A percentile compares a stretch with the other conserved stretches of the same genome.
These are phyloP conservation scores for Drosophila baimaii DNA, from an alignment of 1,140 invertebrate genomes.

Conservation along the genomic window DNA sequence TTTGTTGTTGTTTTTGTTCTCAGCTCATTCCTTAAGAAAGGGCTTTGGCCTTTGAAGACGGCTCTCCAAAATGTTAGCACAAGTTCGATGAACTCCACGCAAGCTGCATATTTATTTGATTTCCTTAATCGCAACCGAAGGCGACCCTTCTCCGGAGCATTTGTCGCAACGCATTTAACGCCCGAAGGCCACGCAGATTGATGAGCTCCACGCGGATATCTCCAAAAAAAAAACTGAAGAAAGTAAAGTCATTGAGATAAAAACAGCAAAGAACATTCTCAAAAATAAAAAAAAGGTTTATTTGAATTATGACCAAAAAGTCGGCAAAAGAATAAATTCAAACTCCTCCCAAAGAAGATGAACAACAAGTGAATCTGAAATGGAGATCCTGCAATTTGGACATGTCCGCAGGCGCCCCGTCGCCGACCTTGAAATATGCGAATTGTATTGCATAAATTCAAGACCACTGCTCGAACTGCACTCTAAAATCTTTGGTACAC, in stretches of 20 bases:
- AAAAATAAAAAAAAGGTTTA: conserved; percentile 28
- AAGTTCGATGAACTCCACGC: conserved; percentile 62
- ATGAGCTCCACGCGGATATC: conserved; percentile 55
- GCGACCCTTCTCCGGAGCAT: conserved; percentile 48
- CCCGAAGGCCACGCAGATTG: conserved; percentile 74
- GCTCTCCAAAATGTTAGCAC: conserved; percentile 57
- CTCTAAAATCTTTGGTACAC: not conserved
- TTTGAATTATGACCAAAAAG: conserved; percentile 64
- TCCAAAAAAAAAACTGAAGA: too few relatives aligned
- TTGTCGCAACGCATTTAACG: conserved; percentile 79
- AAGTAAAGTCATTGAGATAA: too few relatives aligned
- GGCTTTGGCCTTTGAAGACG: conserved; percentile 49
- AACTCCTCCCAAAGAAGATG: not conserved
- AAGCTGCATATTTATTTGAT: conserved; percentile 74
- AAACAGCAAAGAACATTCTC: conserved; percentile 51
- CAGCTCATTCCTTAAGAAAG: conserved; percentile 22
- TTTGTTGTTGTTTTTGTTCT: not conserved
- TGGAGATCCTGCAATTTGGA: conserved; percentile 68
- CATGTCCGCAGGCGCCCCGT: conserved; percentile 51
- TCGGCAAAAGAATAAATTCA: conserved; percentile 7
- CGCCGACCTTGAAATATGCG: conserved; percentile 77
- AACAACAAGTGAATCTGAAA: conserved; percentile 79
- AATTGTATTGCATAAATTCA: conserved; percentile 71
- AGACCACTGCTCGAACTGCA: conserved; percentile 13
- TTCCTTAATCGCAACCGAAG: conserved; percentile 69